Conservation (phyloP, 2,888 invertebrate genomes). For the Hipparchia sbordonii region DNA sequence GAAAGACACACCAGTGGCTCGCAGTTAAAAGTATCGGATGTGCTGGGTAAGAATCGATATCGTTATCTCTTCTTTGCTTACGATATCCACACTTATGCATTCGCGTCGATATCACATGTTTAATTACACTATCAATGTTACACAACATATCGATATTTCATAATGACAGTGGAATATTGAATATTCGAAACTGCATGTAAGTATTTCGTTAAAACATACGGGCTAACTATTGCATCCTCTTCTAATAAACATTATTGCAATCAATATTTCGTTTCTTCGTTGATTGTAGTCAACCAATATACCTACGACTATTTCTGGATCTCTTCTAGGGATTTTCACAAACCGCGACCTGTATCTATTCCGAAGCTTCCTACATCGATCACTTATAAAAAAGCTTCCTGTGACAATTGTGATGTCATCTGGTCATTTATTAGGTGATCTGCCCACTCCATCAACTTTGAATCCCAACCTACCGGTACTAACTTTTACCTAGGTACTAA, state of each 20-base stretch:
- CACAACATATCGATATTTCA: constrained; percentile 37
- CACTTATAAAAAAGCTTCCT: too few relatives aligned
- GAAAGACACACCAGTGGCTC: constrained; percentile 61
- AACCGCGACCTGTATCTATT: too few relatives aligned
- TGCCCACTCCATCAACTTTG: too few relatives aligned
- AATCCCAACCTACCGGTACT: too few relatives aligned
- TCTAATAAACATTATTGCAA: neutral
- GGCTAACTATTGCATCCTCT: neutral
- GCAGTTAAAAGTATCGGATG: constrained; percentile 57
- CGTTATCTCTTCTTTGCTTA: constrained; percentile 68
- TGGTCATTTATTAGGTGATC: too few relatives aligned
- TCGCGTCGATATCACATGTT: constrained; percentile 70
- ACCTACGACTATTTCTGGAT: too few relatives aligned
- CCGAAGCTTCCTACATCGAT: too few relatives aligned
- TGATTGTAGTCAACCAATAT: too few relatives aligned
- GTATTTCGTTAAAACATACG: neutral
- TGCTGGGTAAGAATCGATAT: constrained; percentile 71
- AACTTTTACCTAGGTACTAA: neutral
- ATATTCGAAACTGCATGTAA: constrained; percentile 16
- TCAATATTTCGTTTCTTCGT: neutral
- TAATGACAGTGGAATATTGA: constrained; percentile 25
- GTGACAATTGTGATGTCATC: too few relatives aligned
- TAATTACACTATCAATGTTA: constrained; percentile 52
- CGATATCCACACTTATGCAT: constrained; percentile 66
- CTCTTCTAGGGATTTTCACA: too few relatives aligned